Conservation (phyloP, 1,140 invertebrate species). For the Drosophila azteca region DNA sequence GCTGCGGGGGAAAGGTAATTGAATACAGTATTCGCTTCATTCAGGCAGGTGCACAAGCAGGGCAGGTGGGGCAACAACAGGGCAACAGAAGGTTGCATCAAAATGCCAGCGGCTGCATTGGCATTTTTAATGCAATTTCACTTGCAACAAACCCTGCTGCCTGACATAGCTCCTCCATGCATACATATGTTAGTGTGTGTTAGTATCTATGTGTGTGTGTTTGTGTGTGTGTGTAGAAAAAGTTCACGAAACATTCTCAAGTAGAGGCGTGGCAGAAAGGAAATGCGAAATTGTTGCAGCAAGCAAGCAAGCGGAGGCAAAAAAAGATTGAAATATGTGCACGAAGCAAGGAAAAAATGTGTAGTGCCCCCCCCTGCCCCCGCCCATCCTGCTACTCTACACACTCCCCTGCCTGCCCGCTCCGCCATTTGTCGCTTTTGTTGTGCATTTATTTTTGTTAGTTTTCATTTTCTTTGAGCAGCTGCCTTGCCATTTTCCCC, state of each 20-base stretch:
- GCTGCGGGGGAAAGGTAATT: slow-evolving; percentile 3
- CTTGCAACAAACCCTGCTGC: neutral
- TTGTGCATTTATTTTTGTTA: slow-evolving; percentile 70
- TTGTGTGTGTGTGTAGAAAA: slow-evolving; percentile 30
- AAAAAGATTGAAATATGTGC: slow-evolving; percentile 67
- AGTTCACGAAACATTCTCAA: slow-evolving; percentile 51
- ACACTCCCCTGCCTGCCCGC: neutral
- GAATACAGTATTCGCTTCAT: slow-evolving; percentile 11
- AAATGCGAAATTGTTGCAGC: slow-evolving; percentile 46
- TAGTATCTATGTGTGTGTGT: neutral
- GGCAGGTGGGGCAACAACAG: no score
- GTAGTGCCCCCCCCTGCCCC: neutral
- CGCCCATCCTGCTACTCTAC: neutral
- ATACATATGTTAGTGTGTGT: no score
- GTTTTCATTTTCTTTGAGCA: slow-evolving; percentile 72
- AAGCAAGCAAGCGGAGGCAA: slow-evolving; percentile 23
- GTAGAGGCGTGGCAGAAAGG: slow-evolving; percentile 31
- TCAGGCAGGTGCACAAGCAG: neutral
- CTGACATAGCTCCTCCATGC: no score
- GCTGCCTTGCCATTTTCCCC: slow-evolving; percentile 52
- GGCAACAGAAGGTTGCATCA: slow-evolving; percentile 8
- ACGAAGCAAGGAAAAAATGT: slow-evolving; percentile 25
- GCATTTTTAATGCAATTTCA: slow-evolving; percentile 74
- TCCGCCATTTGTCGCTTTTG: slow-evolving; percentile 18
- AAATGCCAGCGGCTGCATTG: slow-evolving; percentile 34